phyloP scores from a whole-genome alignment of 2,888 invertebrate species.

The Hirtodrosophila duncani region DNA sequence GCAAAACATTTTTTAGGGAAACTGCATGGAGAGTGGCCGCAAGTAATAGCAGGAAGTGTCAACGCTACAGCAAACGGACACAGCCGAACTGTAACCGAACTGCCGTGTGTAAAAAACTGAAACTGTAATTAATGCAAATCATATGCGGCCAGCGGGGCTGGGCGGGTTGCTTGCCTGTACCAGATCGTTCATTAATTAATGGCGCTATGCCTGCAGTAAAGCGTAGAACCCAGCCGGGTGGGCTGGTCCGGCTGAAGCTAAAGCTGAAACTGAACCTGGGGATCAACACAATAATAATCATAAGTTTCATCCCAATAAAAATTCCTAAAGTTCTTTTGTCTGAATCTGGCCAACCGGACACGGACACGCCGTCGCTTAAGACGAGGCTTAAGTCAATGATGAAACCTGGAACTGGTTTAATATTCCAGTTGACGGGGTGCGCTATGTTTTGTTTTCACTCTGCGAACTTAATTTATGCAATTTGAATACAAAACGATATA shows the following conservation, averaged over 20 bases:
- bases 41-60: conserved; percentile 59
- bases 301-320: conserved; percentile 33
- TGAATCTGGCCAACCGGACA: conserved; percentile 62
- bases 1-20: conserved; percentile 26
- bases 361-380: conserved; percentile 45
- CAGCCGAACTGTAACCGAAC: conserved; percentile 39
- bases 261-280: too few relatives aligned
- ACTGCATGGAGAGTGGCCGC: conserved; percentile 41
- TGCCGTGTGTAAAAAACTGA: conserved; percentile 23
- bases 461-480: conserved; percentile 14
- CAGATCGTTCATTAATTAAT: conserved; percentile 53
- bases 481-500: conserved; percentile 7
- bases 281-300: conserved; percentile 22
- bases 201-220: conserved; percentile 53
- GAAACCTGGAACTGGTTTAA: conserved; percentile 55
- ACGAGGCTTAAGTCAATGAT: background rate
- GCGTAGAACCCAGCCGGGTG: conserved; percentile 52
- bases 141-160: conserved; percentile 45
- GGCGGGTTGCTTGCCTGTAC: conserved; percentile 29
- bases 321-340: conserved; percentile 53
- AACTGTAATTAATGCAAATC: conserved; percentile 59
- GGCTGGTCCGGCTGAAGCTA: conserved; percentile 17
- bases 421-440: conserved; percentile 5
- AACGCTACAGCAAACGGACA: conserved; percentile 37
- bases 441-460: conserved; percentile 30